Base-by-base conservation (phyloP, 64 coral and sea anemone genomes). In the Actinia tenebrosa region DNA sequence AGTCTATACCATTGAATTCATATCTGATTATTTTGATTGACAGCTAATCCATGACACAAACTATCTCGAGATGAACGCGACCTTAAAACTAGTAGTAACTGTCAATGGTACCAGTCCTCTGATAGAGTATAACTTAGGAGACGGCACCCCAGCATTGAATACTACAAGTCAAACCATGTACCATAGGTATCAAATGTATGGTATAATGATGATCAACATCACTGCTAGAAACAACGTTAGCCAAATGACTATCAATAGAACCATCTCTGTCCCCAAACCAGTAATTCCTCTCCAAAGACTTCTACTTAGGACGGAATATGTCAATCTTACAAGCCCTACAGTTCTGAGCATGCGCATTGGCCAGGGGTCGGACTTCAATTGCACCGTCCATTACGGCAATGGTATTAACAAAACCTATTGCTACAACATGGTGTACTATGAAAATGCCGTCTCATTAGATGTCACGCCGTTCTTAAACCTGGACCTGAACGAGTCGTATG, bases 361-460 rank as follows among this genome's bases (percentile, higher is more conserved):
- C 0, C 78, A 93, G 82, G 91, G 88, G 10, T 96, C 94, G 18
- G 94, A 96, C 77, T 90, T 96, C 37, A 61, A 80, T 11, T 96
- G 94, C 63, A 22, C 45, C 22, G 86, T 86, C 53, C 3, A 71
- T 16, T 93, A 53, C 58, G 91, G 91, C 37, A 84, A 95, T 80
- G 80, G 64, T 64, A 80, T 8, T 16, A 14, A 19, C 16, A 37
- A 59, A 59, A 88, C 64, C 7, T 50, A 56, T 50, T 96, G 88
- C 19, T 89, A 82, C 53, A 88, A 85, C 16, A 50, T 85, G 47
- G 55, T 84, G 5, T 96, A 93, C 75, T 96, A 88, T n/a, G 80
- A 75, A 46, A 85, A 96, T 69, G 89, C 62, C 13, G 58, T 60
- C 10, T 89, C 84, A 19, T 52, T 66, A 0, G 86, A 96, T 11